Conservation (phyloP, 2,113 vertebrate species). For the Potamarius usumacintae region DNA sequence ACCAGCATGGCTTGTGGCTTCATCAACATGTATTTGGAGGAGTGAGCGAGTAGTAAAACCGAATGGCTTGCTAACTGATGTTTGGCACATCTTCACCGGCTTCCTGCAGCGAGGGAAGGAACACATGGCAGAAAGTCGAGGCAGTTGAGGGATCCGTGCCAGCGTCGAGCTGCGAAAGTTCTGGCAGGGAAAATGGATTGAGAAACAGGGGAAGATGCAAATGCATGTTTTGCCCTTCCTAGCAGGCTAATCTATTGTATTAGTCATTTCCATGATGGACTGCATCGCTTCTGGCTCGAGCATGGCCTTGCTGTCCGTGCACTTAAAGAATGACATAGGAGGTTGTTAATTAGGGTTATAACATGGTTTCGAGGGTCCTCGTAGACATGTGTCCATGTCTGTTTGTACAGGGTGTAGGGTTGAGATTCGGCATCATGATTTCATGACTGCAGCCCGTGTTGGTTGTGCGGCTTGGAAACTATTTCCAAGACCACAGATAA, state of each 20-base stretch:
- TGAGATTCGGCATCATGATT: background rate
- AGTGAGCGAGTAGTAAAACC: constrained; percentile 53
- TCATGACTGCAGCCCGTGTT: background rate
- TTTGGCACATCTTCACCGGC: constrained; percentile 57
- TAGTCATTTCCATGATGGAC: constrained; percentile 10
- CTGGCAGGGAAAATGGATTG: background rate
- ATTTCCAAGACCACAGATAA: background rate
- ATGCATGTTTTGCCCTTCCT: constrained; percentile 8
- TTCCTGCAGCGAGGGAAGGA: constrained; percentile 18
- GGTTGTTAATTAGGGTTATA: constrained; percentile 2
- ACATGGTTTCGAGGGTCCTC: background rate
- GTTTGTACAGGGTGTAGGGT: background rate
- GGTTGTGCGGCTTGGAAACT: constrained; percentile 2
- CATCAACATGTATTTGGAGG: constrained; percentile 29
- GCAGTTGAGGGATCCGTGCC: constrained; percentile 2
- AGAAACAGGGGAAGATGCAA: background rate
- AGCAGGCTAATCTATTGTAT: constrained; percentile 27
- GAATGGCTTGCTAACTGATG: constrained; percentile 60
- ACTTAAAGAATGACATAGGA: background rate
- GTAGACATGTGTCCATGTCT: background rate
- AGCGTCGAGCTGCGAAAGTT: background rate
- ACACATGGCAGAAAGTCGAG: constrained; percentile 18
- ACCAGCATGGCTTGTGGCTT: background rate
- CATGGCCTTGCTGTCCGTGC: background rate
- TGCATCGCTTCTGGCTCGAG: background rate